Evolutionary conservation across 2,888 invertebrate species (phyloP).

Genomic region (Anarsia innoxiella): DNA sequence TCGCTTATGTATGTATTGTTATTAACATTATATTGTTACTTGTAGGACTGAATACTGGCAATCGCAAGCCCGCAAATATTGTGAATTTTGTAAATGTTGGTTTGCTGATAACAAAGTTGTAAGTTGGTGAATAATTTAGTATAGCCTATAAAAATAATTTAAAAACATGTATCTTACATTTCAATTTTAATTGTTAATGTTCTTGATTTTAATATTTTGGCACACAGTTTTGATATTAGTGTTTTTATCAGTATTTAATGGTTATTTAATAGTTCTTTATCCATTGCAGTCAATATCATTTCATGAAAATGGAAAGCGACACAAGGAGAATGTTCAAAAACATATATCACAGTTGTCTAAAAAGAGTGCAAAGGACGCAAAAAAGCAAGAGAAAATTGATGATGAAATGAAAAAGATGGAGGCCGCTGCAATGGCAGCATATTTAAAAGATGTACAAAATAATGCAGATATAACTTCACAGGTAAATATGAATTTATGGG

Average conservation of each 20-base stretch:
- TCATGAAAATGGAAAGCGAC: conserved; percentile 94
- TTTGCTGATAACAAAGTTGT: conserved; percentile 97
- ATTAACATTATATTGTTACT: no score
- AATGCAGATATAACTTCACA: conserved; percentile 79
- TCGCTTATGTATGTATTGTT: no score
- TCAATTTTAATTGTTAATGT: background rate
- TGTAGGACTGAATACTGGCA: conserved; percentile 97
- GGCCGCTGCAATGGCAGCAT: conserved; percentile 90
- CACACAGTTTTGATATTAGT: background rate
- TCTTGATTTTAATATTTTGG: background rate
- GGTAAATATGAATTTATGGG: no score
- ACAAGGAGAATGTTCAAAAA: conserved; percentile 93
- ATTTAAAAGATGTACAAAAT: conserved; percentile 86
- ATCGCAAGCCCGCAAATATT: conserved; percentile 95
- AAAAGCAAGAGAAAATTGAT: conserved; percentile 85
- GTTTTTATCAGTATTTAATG: background rate
- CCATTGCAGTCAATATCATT: conserved; percentile 89
- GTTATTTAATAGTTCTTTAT: background rate
- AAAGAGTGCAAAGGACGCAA: conserved; percentile 86
- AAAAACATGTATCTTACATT: background rate
- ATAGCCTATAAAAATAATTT: background rate
- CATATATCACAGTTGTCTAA: conserved; percentile 89
- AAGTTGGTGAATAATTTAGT: no score
- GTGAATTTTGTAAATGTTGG: conserved; percentile 99
- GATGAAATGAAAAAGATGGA: conserved; percentile 91